phyloP scores from a whole-genome alignment of 2,113 vertebrate species.

The Odontophorus gujanensis region DNA sequence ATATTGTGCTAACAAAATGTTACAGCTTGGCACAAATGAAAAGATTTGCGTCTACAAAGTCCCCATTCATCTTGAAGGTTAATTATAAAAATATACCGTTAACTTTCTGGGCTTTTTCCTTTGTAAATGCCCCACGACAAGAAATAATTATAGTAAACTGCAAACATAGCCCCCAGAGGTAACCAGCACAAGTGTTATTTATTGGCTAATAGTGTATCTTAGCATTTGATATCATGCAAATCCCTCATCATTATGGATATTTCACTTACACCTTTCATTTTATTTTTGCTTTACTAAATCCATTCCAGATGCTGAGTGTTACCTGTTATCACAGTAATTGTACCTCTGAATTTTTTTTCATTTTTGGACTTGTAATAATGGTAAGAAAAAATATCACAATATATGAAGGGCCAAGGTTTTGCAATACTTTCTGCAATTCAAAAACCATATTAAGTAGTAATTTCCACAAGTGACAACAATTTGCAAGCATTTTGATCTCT shows the following conservation, averaged over 20 bases:
- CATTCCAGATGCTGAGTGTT: constrained; percentile 32
- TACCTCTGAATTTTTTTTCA: constrained; percentile 36
- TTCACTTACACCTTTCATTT: constrained; percentile 72
- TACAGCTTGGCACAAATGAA: constrained; percentile 37
- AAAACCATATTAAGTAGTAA: neutral
- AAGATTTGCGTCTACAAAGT: constrained; percentile 14
- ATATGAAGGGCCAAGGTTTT: neutral
- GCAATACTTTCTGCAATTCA: neutral
- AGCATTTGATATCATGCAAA: constrained; percentile 53
- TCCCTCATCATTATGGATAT: constrained; percentile 58
- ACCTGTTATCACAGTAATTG: constrained; percentile 32
- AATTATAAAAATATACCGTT: constrained; percentile 70
- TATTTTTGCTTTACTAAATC: constrained; percentile 49
- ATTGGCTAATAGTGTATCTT: constrained; percentile 60
- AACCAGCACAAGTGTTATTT: constrained; percentile 61
- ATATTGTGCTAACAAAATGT: neutral
- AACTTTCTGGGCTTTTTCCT: constrained; percentile 53
- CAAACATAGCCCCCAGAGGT: constrained; percentile 48
- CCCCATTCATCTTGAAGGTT: constrained; percentile 64
- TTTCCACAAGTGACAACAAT: neutral
- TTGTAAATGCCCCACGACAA: constrained; percentile 53
- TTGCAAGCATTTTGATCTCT: neutral
- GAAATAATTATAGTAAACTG: constrained; percentile 67
- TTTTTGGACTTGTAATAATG: neutral
- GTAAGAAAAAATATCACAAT: neutral